Percentiles rank a stretch among this genome's conserved stretches.
phyloP scores from a whole-genome alignment of 92 coral and sea anemone species.

The Zoanthus sansibaricus region DNA sequence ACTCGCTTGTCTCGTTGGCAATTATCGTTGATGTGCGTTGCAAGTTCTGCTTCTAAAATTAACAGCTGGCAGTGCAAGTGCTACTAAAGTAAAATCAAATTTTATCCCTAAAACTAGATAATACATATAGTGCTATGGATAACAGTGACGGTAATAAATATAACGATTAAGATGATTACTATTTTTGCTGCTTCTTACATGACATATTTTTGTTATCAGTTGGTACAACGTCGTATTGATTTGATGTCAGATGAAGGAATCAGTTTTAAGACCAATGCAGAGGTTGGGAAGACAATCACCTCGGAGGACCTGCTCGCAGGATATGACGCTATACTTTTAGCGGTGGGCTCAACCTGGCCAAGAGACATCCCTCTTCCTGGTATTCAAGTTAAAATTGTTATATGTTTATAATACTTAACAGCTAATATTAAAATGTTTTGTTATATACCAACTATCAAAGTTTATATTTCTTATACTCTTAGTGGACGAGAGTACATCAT shows the following conservation, averaged over 20 bases:
- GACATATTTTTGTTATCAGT: constrained; percentile 42
- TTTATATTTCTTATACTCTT: neutral
- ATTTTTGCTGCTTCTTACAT: neutral
- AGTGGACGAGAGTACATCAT: too few species aligned
- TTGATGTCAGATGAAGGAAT: constrained; percentile 86
- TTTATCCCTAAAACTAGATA: too few species aligned
- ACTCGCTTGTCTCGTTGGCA: too few species aligned
- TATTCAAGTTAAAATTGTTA: constrained; percentile 23
- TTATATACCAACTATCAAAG: neutral
- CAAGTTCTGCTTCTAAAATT: too few species aligned
- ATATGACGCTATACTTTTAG: constrained; percentile 90
- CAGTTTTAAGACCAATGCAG: constrained; percentile 80
- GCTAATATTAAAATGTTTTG: too few species aligned
- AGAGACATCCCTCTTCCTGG: constrained; percentile 94
- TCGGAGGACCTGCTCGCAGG: constrained; percentile 77
- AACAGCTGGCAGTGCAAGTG: too few species aligned
- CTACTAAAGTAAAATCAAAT: too few species aligned
- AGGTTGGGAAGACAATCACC: constrained; percentile 82
- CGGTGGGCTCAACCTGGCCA: constrained; percentile 96
- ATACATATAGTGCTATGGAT: too few species aligned
- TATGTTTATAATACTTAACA: neutral
- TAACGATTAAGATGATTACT: neutral
- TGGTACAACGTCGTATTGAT: constrained; percentile 88
- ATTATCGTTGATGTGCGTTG: too few species aligned
- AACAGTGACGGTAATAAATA: too few species aligned